Conservation (phyloP, 2,113 vertebrate species). For the Carlito syrichta region DNA sequence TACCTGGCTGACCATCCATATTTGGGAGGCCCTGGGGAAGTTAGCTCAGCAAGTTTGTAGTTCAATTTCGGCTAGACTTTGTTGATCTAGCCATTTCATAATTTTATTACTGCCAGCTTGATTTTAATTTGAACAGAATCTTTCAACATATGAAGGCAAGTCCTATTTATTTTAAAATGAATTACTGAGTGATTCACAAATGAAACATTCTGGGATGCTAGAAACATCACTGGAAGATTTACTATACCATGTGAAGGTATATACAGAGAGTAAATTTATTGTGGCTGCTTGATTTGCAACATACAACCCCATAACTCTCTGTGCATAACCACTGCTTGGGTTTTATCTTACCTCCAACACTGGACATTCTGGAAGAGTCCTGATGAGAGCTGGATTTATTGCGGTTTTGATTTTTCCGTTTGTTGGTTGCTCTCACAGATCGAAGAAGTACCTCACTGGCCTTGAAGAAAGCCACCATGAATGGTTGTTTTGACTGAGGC, state of each 20-base stretch:
- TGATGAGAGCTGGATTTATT: slow-evolving; percentile 93
- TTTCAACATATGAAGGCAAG: slow-evolving; percentile 41
- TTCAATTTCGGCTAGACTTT: neutral
- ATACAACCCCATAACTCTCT: neutral
- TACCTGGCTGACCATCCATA: neutral
- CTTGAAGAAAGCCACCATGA: slow-evolving; percentile 99
- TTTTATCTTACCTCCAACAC: slow-evolving; percentile 86
- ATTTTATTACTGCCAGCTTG: slow-evolving; percentile 50
- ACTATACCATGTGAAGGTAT: slow-evolving; percentile 20
- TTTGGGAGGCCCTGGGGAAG: neutral
- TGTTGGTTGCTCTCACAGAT: slow-evolving; percentile 94
- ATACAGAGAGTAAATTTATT: slow-evolving; percentile 40
- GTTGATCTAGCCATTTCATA: slow-evolving; percentile 38
- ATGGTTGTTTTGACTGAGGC: slow-evolving; percentile 97
- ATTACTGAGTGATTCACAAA: slow-evolving; percentile 53
- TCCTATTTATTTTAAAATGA: slow-evolving; percentile 47
- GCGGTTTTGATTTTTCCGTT: slow-evolving; percentile 94
- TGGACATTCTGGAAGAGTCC: slow-evolving; percentile 89
- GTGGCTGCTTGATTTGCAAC: slow-evolving; percentile 48
- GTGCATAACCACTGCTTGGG: neutral
- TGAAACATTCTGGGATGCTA: slow-evolving; percentile 16
- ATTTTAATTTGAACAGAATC: slow-evolving; percentile 64
- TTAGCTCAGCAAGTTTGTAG: neutral
- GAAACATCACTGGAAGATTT: slow-evolving; percentile 51
- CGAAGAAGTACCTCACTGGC: slow-evolving; percentile 97